These are phyloP conservation scores for Ptilodon capucinus DNA, from an alignment of 2,888 invertebrate species.

Conservation along the genomic window DNA sequence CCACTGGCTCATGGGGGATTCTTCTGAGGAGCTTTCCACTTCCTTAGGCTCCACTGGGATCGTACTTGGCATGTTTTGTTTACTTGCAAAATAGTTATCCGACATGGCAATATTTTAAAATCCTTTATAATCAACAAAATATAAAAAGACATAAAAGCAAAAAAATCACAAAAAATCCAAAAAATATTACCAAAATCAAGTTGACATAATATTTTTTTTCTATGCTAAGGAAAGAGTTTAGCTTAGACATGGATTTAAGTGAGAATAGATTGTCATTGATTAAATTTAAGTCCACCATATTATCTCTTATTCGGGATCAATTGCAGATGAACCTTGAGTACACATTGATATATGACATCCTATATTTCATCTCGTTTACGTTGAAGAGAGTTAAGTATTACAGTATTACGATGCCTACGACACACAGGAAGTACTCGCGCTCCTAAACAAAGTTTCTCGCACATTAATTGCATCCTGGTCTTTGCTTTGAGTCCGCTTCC, in stretches of 20 bases:
- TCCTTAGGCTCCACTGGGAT: background rate
- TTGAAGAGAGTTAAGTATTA: no score
- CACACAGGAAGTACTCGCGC: background rate
- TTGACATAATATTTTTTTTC: no score
- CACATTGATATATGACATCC: no score
- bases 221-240: no score
- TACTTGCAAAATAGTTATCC: background rate
- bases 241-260: no score
- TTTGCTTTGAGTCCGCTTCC: constrained; percentile 52
- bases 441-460: constrained; percentile 55
- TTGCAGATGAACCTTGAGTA: no score
- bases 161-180: background rate
- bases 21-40: constrained; percentile 35
- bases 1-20: constrained; percentile 42
- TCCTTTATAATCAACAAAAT: background rate
- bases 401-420: background rate
- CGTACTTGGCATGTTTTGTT: background rate
- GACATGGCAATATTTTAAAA: background rate
- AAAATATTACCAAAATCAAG: no score
- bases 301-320: no score
- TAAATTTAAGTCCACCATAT: no score
- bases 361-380: no score
- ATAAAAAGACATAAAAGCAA: background rate
- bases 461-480: constrained; percentile 71
- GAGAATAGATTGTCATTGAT: no score